These are phyloP conservation scores for Anagyrus pseudococci DNA, from an alignment of 2,888 invertebrate genomes.

Conservation along the genomic window DNA sequence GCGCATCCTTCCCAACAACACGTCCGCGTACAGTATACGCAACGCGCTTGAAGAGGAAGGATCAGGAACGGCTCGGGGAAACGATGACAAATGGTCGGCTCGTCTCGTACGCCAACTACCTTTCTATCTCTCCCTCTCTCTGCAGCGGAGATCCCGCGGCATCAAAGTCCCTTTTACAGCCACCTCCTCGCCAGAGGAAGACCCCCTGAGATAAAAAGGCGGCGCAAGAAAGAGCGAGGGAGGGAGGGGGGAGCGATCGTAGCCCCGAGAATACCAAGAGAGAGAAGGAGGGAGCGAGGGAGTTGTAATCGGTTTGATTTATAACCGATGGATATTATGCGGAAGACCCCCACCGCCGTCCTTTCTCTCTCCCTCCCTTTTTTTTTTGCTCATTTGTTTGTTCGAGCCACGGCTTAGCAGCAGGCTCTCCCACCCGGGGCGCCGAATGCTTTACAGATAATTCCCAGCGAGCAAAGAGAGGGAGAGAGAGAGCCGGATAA, in stretches of 20 bases:
- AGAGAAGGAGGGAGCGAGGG: not conserved
- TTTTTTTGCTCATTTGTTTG: constrained; percentile 8
- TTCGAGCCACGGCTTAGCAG: constrained; percentile 1
- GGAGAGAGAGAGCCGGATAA: no score
- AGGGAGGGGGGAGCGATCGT: no score
- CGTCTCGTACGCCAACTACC: constrained; percentile 32
- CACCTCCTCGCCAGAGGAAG: no score
- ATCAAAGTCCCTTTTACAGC: constrained; percentile 5
- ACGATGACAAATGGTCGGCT: constrained; percentile 45
- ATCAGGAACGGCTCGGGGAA: constrained; percentile 19
- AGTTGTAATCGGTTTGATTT: constrained; percentile 29
- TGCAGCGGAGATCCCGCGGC: no score
- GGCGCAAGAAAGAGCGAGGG: no score
- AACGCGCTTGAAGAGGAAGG: no score
- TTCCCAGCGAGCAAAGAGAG: constrained; percentile 3
- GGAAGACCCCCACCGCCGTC: not conserved
- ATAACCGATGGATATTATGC: constrained; percentile 30
- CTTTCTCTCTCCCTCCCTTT: not conserved
- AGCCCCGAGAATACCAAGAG: no score
- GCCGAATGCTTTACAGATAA: constrained; percentile 28
- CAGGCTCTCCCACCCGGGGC: constrained; percentile 3
- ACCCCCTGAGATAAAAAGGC: no score
- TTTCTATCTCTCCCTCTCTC: no score
- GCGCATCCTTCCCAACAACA: no score
- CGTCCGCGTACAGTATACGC: no score